Base-by-base conservation (phyloP, 2,113 vertebrate genomes). In the Vidua chalybeata region DNA sequence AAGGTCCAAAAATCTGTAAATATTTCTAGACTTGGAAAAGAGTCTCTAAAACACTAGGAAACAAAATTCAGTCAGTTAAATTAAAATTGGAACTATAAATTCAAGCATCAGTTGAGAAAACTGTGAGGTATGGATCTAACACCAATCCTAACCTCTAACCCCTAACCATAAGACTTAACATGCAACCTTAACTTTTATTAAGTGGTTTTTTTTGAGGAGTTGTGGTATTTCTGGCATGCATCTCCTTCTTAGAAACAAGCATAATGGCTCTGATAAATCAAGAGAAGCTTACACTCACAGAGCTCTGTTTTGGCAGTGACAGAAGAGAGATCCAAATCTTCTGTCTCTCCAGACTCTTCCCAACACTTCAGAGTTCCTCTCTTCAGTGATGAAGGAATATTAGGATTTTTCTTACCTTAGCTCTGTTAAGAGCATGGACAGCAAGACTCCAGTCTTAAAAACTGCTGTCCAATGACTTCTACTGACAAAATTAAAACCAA, bases 71-170 rank as follows among this genome's bases (percentile, higher is more conserved):
- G 7, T n/a, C 15, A 69, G 45, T 45, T 62, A 86, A 73, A 27
- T 49, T 46, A 41, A 51, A 67, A 19, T 16, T 35, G 23, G 10
- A 67, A 31, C 13, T 8, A 45, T 18, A 83, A 69, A 77, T 77
- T 23, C 30, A 58, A 74, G 11, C 7, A 72, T 64, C 21, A 30
- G 7, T 16, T 74, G 15, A 35, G 45, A 86, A 87, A 66, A 24
- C 9, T 18, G 5, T 51, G 5, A 5, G 4, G 2, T 51, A 28
- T 10, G 18, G 18, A 19, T n/a, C 6, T 15, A 30, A 56, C 0
- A 0, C 13, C 31, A 49, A 30, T 20, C 10, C 24, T 28, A 46
- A 23, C 4, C 15, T 16, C 37, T 46, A 27, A 63, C 6, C 5
- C 26, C 20, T 16, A 33, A 58, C 4, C 23, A 30, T 49, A 56